Evolutionary conservation across 2,113 vertebrate species (phyloP).

Genomic region (Epinephelus moara): DNA sequence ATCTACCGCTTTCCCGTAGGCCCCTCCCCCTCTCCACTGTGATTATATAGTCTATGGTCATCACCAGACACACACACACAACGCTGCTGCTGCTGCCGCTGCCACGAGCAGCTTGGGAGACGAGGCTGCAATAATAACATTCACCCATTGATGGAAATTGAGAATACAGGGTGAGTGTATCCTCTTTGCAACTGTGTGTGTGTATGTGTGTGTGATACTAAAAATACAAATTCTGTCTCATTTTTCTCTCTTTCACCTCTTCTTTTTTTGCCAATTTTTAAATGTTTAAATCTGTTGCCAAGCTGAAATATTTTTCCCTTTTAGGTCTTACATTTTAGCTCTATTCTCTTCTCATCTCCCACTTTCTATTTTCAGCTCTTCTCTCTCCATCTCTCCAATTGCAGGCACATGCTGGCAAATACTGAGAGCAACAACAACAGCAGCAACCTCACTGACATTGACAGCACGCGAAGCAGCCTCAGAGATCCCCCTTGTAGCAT

Average conservation of each 20-base stretch:
- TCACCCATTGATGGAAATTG: slow-evolving; percentile 43
- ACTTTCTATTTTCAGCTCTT: slow-evolving; percentile 35
- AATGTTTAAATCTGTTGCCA: background rate
- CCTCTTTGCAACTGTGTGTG: background rate
- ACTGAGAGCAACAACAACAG: slow-evolving; percentile 44
- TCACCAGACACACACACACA: slow-evolving; percentile 58
- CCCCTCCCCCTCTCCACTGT: slow-evolving; percentile 63
- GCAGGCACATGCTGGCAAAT: slow-evolving; percentile 71
- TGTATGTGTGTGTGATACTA: background rate
- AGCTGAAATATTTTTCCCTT: slow-evolving; percentile 21
- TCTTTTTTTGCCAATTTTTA: background rate
- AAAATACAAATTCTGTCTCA: background rate
- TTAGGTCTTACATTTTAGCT: background rate
- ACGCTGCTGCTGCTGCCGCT: slow-evolving; percentile 26
- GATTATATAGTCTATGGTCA: slow-evolving; percentile 68
- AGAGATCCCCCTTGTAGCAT: slow-evolving; percentile 44
- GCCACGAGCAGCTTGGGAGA: slow-evolving; percentile 36
- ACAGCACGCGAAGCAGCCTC: slow-evolving; percentile 44
- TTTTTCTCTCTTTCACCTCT: background rate
- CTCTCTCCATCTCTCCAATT: slow-evolving; percentile 40
- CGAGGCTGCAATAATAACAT: slow-evolving; percentile 35
- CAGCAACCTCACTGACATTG: slow-evolving; percentile 43
- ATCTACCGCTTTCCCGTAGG: slow-evolving; percentile 22
- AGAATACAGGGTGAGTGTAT: slow-evolving; percentile 58
- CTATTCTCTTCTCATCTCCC: slow-evolving; percentile 1